These are phyloP conservation scores for Erpornis zantholeuca DNA, from an alignment of 2,113 vertebrate species.

Conservation along the genomic window DNA sequence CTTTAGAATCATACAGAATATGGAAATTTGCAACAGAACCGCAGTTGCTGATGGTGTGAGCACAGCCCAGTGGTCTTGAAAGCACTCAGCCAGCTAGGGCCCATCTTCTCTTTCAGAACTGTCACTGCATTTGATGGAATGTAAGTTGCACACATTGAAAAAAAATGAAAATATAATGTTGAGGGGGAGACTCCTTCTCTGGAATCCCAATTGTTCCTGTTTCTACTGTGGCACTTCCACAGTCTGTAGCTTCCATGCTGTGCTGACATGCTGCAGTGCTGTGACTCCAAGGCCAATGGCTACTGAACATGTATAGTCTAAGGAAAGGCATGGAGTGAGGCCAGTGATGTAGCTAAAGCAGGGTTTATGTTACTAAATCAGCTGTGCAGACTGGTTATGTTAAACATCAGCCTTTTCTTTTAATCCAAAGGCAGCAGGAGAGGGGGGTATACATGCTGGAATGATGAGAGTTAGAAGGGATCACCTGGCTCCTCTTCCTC, in stretches of 20 bases:
- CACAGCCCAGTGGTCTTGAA: background rate
- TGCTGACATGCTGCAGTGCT: background rate
- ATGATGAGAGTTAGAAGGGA: background rate
- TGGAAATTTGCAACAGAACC: background rate
- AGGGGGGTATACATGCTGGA: background rate
- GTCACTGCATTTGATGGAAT: slow-evolving; percentile 13
- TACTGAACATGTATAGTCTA: background rate
- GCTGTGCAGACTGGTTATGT: background rate
- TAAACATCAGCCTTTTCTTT: background rate
- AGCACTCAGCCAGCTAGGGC: background rate
- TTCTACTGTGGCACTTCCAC: background rate
- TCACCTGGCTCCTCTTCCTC: background rate
- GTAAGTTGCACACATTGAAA: background rate
- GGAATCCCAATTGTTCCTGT: background rate
- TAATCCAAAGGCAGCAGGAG: background rate
- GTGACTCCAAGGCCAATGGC: background rate
- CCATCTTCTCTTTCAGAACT: background rate
- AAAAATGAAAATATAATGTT: background rate
- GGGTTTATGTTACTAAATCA: background rate
- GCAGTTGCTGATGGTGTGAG: background rate
- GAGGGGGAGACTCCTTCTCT: background rate
- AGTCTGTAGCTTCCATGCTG: background rate
- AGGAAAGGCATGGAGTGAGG: background rate
- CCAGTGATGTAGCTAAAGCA: background rate
- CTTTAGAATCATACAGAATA: background rate